Evolutionary conservation across 2,888 invertebrate genomes (phyloP), one percentile per base, ranked within the genome.

Genomic region (Torymus tubicola): DNA sequence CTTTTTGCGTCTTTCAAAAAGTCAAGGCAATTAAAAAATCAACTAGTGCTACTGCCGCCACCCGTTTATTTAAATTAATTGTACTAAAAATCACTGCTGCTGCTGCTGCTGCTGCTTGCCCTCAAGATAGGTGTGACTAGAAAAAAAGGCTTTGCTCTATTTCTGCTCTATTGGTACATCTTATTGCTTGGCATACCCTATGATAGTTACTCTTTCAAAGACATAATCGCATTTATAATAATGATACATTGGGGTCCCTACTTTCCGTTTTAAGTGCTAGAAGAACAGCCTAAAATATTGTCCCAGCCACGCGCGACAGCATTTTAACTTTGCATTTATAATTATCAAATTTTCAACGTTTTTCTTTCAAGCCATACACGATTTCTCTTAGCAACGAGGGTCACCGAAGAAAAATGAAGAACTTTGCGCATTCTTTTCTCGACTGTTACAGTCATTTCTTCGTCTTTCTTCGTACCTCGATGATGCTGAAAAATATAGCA

Each of bases 251-350:
- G 89, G 87, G 90, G 92, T 91, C 89, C 91, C 91, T 92, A 92
- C 92, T 92, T 92, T 91, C 92, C 90, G 89, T 92, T 91, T 90
- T 85, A 89, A 92, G 94, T 94, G 94, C 94, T 94, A 94, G 94
- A 94, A 94, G 93, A 94, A 94, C 94, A 93, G 93, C 93, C 92
- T 93, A 91, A 91, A 68, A 89, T 92, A 89, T 92, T 91, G 91
- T 91, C 91, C 92, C 18, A 80, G 69, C 42, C 55, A 58, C 64
- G 60, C 81, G 80, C 76, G 76, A 72, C 21, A 67, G 14, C 1
- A 61, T 18, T 64, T 57, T 52, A 42, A 24, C 0, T 64, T 53
- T 57, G 67, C 60, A 70, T 68, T 55, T 2, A 50, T 60, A 42
- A 31, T 31, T 5, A 31, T 31, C 5, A 31, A 31, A 2, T 57